phyloP scores from a whole-genome alignment of 2,797 vertebrate genomes.

The Numenius phaeopus region DNA sequence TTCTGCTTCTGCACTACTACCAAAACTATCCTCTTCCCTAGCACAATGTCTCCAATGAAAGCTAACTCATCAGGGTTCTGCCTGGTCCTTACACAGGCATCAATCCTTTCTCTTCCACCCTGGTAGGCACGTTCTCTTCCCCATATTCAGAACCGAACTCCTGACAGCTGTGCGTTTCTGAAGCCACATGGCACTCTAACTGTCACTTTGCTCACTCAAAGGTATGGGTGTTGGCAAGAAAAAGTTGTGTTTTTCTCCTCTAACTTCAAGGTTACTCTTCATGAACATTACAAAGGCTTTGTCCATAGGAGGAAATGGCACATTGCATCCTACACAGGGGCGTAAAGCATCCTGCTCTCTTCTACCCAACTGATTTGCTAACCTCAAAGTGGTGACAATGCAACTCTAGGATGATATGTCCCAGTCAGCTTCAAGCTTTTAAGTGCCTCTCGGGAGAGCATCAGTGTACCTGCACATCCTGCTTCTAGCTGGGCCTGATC shows the following conservation, averaged over 20 bases:
- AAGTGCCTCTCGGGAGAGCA: neutral
- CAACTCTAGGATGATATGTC: neutral
- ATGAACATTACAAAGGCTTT: neutral
- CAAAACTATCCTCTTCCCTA: neutral
- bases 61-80: neutral
- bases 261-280: neutral
- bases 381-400: neutral
- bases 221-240: neutral
- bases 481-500: neutral
- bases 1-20: neutral
- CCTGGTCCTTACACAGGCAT: neutral
- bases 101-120: neutral
- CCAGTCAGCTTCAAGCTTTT: neutral
- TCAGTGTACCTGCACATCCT: neutral
- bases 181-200: neutral
- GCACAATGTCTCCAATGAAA: neutral
- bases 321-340: neutral
- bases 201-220: neutral
- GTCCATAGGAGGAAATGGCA: neutral
- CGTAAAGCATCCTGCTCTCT: neutral
- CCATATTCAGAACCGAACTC: neutral
- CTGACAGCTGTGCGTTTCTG: neutral
- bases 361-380: neutral
- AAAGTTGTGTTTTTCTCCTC: neutral
- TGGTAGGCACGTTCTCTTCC: neutral